Conservation (phyloP, 2,888 invertebrate genomes). For the Embidobia sp. region DNA sequence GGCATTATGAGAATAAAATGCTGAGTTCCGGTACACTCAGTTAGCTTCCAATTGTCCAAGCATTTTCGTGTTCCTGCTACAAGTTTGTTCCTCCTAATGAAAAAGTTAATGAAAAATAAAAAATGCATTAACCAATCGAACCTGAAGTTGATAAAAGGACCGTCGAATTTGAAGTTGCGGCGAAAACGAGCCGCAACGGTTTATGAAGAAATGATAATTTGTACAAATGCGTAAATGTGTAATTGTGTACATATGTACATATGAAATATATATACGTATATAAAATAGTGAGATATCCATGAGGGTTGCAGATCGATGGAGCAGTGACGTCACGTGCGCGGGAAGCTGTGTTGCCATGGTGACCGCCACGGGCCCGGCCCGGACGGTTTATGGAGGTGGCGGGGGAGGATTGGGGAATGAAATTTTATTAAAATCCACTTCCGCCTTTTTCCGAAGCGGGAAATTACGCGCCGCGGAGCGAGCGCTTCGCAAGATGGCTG, state of each 20-base stretch:
- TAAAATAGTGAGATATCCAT: constrained; percentile 70
- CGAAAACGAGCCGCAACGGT: too few species aligned
- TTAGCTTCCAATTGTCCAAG: too few species aligned
- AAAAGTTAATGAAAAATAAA: too few species aligned
- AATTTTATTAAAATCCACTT: constrained; percentile 80
- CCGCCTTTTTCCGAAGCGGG: constrained; percentile 67
- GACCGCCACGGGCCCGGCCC: constrained; percentile 81
- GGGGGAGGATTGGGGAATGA: constrained; percentile 72
- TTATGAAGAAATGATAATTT: too few species aligned
- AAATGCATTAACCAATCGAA: too few species aligned
- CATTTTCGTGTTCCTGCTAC: too few species aligned
- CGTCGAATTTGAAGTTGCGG: too few species aligned
- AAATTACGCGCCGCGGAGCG: constrained; percentile 62
- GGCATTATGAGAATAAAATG: too few species aligned
- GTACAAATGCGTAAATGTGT: background rate
- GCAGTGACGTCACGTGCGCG: constrained; percentile 81
- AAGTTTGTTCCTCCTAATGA: too few species aligned
- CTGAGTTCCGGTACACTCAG: too few species aligned
- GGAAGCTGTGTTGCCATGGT: constrained; percentile 81
- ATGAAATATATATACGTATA: constrained; percentile 23
- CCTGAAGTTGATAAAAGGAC: too few species aligned
- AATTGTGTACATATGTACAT: background rate
- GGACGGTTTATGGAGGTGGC: constrained; percentile 59
- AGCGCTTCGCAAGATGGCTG: constrained; percentile 58
- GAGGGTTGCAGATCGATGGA: constrained; percentile 79